Percentiles rank a stretch among this genome's conserved stretches.
Conservation (phyloP, 1,140 invertebrate genomes). For the Batillaria attramentaria region DNA sequence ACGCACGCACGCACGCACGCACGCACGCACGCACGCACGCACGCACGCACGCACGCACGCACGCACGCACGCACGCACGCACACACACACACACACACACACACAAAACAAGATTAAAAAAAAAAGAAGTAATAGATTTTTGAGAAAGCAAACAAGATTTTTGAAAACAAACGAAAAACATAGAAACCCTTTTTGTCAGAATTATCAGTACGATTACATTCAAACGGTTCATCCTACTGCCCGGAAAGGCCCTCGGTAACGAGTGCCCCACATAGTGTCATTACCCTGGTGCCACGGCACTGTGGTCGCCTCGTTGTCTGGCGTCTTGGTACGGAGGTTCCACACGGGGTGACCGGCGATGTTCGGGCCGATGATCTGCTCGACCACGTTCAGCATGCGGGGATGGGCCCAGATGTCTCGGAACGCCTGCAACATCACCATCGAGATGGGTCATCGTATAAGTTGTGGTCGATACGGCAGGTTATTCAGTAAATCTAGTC, state of each 20-base stretch:
- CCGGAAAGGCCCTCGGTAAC: no score
- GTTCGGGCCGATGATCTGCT: conserved; percentile 67
- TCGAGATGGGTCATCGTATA: no score
- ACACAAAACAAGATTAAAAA: no score
- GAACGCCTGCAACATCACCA: conserved; percentile 53
- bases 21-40: neutral
- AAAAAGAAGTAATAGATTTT: no score
- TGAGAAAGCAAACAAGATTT: neutral
- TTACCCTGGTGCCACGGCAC: conserved; percentile 71
- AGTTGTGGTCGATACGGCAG: no score
- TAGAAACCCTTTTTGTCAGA: neutral
- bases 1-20: neutral
- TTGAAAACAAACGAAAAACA: neutral
- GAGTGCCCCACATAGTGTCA: no score
- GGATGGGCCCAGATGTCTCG: conserved; percentile 62
- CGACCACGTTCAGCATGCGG: conserved; percentile 61
- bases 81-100: neutral
- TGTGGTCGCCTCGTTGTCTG: conserved; percentile 61
- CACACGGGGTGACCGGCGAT: conserved; percentile 66
- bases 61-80: neutral
- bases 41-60: neutral
- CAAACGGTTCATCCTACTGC: no score
- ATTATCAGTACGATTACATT: no score
- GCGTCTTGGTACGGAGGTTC: conserved; percentile 68
- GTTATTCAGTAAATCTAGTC: no score